Evolutionary conservation across 2,113 vertebrate species (phyloP).

Genomic region (Dipodomys stephensi): DNA sequence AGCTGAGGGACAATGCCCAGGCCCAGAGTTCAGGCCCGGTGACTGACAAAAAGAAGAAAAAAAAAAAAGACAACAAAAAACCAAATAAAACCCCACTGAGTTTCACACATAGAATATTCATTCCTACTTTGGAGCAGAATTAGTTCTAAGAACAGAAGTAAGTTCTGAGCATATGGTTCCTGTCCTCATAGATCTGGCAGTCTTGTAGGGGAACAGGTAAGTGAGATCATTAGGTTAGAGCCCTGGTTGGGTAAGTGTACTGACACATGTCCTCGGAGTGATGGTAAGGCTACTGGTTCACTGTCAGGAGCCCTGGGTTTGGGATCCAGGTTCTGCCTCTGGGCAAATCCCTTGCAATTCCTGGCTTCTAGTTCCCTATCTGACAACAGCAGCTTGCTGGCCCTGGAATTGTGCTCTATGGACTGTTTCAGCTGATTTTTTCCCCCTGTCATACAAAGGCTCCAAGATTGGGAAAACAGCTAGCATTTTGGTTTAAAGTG

Average conservation of each 20-base stretch:
- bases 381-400: not conserved
- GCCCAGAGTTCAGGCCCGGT: no score
- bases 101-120: not conserved
- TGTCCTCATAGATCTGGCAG: not conserved
- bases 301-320: not conserved
- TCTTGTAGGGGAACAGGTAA: not conserved
- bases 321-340: not conserved
- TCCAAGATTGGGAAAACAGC: not conserved
- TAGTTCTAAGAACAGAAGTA: not conserved
- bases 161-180: not conserved
- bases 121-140: not conserved
- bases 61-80: not conserved
- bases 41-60: no score
- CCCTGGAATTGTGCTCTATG: not conserved
- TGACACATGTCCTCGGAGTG: not conserved
- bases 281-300: not conserved
- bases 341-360: not conserved
- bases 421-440: not conserved
- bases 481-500: slow-evolving; percentile 24
- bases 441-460: not conserved
- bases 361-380: not conserved
- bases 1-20: no score
- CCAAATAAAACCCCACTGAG: no score
- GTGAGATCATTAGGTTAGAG: not conserved
- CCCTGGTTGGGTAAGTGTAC: not conserved